Evolutionary conservation across 2,113 vertebrate species (phyloP).

Genomic region (Sapajus apella): DNA sequence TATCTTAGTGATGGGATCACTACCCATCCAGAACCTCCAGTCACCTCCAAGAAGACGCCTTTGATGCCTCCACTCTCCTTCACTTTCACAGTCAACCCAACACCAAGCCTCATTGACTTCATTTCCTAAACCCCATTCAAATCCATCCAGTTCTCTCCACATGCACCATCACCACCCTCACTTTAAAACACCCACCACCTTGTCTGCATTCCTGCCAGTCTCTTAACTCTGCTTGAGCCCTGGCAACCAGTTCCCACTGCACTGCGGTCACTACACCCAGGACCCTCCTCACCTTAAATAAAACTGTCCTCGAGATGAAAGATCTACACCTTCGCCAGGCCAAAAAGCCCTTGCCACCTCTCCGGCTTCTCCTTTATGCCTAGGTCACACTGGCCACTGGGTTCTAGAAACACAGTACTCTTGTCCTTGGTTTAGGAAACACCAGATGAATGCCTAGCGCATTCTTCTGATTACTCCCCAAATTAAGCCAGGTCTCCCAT

Average conservation of each 20-base stretch:
- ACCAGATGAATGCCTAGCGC: background rate
- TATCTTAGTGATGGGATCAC: background rate
- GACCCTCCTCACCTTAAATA: background rate
- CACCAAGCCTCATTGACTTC: background rate
- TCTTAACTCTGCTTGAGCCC: background rate
- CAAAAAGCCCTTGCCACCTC: background rate
- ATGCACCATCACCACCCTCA: background rate
- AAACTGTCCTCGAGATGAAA: background rate
- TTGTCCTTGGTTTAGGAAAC: background rate
- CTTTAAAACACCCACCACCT: background rate
- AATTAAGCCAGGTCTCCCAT: background rate
- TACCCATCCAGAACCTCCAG: background rate
- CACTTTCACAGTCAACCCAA: background rate
- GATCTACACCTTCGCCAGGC: background rate
- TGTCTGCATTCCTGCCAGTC: background rate
- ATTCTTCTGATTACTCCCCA: background rate
- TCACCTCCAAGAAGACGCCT: background rate
- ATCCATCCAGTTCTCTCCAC: background rate
- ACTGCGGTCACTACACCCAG: background rate
- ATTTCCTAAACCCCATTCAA: background rate
- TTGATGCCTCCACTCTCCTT: background rate
- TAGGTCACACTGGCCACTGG: background rate
- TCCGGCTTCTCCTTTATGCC: background rate
- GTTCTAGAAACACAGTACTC: background rate
- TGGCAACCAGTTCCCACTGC: no score